Percentiles rank a stretch among this genome's conserved stretches.
Conservation (phyloP, 1,140 invertebrate species). For the Marisa cornuarietis region DNA sequence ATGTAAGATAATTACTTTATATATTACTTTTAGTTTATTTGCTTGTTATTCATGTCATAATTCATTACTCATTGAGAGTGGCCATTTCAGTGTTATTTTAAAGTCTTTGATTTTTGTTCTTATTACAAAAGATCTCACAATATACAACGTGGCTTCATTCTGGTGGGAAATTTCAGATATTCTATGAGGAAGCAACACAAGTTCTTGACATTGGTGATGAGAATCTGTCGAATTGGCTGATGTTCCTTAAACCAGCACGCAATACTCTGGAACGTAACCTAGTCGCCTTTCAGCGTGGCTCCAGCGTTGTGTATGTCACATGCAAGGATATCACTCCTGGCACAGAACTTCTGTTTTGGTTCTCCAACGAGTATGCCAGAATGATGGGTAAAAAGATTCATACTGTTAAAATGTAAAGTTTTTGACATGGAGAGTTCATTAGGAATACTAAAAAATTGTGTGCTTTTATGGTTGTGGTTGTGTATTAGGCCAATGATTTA, state of each 20-base stretch:
- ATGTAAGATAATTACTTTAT: too few relatives aligned
- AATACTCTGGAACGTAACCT: constrained; percentile 45
- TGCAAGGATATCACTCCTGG: constrained; percentile 38
- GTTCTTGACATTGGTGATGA: constrained; percentile 45
- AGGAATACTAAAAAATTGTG: neutral
- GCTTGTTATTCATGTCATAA: too few relatives aligned
- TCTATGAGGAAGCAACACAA: constrained; percentile 22
- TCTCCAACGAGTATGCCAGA: constrained; percentile 50
- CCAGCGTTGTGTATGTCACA: constrained; percentile 45
- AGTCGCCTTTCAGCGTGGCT: constrained; percentile 46
- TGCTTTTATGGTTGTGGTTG: neutral
- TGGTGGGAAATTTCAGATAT: constrained; percentile 18
- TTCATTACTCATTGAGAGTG: too few relatives aligned
- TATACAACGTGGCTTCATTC: neutral
- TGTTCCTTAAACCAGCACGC: constrained; percentile 49
- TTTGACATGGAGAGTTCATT: too few relatives aligned
- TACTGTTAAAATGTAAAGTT: too few relatives aligned
- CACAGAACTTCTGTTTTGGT: constrained; percentile 49
- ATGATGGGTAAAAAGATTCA: constrained; percentile 36
- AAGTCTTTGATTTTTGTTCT: too few relatives aligned
- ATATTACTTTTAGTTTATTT: too few relatives aligned
- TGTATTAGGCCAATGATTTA: neutral
- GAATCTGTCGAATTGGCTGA: constrained; percentile 50
- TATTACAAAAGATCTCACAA: neutral
- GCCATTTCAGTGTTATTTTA: too few relatives aligned